Conservation (phyloP, 1,140 invertebrate genomes). For the Heterodera schachtii region DNA sequence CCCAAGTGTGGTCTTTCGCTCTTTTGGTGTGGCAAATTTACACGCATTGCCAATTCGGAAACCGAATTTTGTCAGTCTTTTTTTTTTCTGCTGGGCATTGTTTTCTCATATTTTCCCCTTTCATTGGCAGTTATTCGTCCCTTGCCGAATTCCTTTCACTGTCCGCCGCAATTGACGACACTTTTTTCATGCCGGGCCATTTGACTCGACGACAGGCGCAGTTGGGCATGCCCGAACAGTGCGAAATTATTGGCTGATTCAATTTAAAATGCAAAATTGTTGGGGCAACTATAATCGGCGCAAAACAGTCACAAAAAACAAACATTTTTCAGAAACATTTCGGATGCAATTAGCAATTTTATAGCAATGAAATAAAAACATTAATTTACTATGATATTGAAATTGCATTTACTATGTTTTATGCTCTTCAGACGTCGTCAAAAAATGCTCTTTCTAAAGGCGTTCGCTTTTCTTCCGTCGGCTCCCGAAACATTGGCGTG, state of each 20-base stretch:
- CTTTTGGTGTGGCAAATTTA: constrained; percentile 24
- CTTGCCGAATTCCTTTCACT: constrained; percentile 14
- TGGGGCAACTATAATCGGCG: no score
- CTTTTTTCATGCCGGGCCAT: constrained; percentile 27
- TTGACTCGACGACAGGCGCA: constrained; percentile 11
- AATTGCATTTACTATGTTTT: background rate
- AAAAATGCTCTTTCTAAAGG: constrained; percentile 16
- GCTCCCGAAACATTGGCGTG: constrained; percentile 18
- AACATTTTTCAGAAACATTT: no score
- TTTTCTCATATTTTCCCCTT: background rate
- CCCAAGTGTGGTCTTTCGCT: constrained; percentile 20
- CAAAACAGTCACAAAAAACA: no score
- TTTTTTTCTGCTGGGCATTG: background rate
- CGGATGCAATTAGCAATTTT: no score
- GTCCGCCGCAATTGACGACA: constrained; percentile 5
- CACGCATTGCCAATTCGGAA: constrained; percentile 24
- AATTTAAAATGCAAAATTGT: background rate
- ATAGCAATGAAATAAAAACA: no score
- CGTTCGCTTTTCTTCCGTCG: constrained; percentile 15
- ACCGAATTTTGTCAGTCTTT: constrained; percentile 21
- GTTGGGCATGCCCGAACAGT: constrained; percentile 19
- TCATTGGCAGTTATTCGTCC: constrained; percentile 8
- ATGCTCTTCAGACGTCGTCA: constrained; percentile 3
- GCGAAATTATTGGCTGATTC: background rate
- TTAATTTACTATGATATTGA: no score